A percentile compares a stretch with the other conserved stretches of the same genome.
These are phyloP conservation scores for Eptesicus fuscus DNA, from an alignment of 2,113 vertebrate genomes.

Conservation along the genomic window DNA sequence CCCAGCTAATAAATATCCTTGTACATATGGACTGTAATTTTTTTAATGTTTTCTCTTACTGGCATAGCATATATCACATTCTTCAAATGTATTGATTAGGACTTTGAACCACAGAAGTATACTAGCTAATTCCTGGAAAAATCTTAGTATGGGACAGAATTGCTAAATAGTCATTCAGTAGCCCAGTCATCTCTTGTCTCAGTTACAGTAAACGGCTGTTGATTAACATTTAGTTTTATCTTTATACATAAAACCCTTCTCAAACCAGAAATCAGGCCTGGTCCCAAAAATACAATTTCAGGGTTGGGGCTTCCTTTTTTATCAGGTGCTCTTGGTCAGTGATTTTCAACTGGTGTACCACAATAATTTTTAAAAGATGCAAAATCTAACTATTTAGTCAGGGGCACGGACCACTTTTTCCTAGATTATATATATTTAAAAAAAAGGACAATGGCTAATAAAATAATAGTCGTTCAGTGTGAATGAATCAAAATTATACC, in stretches of 20 bases:
- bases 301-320: background rate
- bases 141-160: background rate
- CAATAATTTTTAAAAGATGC: background rate
- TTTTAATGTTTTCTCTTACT: background rate
- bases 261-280: background rate
- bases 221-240: background rate
- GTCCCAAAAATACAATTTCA: background rate
- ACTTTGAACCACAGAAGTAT: background rate
- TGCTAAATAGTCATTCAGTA: background rate
- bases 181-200: background rate
- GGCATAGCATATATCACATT: background rate
- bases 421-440: background rate
- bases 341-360: background rate
- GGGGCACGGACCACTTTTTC: background rate
- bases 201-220: background rate
- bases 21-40: background rate
- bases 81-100: background rate
- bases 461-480: background rate
- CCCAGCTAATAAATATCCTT: constrained; percentile 24
- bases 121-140: constrained; percentile 23
- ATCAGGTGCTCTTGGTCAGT: background rate
- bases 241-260: background rate
- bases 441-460: background rate
- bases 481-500: background rate
- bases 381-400: background rate